Evolutionary conservation across 1,140 invertebrate genomes (phyloP).

Genomic region (Drosophila pectinifera): DNA sequence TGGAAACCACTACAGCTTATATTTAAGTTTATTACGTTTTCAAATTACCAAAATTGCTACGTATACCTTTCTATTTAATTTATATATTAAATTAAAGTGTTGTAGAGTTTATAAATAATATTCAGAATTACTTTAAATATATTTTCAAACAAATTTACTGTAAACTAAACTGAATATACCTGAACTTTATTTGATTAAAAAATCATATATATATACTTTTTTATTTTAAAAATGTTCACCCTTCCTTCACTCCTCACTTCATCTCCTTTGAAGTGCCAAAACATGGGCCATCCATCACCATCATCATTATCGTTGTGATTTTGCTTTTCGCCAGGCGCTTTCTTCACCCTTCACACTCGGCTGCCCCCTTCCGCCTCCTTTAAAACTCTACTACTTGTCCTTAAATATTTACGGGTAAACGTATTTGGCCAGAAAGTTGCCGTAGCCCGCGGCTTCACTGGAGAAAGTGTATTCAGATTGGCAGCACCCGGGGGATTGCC

Average conservation of each 20-base stretch:
- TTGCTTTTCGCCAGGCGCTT: background rate
- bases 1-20: too few relatives aligned
- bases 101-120: too few relatives aligned
- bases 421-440: constrained; percentile 9
- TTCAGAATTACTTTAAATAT: too few relatives aligned
- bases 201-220: too few relatives aligned
- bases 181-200: too few relatives aligned
- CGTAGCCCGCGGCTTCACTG: background rate
- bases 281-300: constrained; percentile 7
- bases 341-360: background rate
- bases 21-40: too few relatives aligned
- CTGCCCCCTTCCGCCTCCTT: background rate
- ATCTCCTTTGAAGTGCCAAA: constrained; percentile 4
- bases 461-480: constrained; percentile 41
- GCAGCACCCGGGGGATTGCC: constrained; percentile 22
- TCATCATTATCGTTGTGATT: constrained; percentile 25
- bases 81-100: too few relatives aligned
- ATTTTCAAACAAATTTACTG: too few relatives aligned
- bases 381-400: background rate
- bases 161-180: too few relatives aligned
- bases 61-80: too few relatives aligned
- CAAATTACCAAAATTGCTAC: too few relatives aligned
- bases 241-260: background rate
- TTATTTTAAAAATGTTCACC: too few relatives aligned
- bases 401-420: constrained; percentile 8